A percentile compares a stretch with the other conserved stretches of the same genome.
Conservation (phyloP, 2,113 vertebrate genomes). For the Leucosticte australis region DNA sequence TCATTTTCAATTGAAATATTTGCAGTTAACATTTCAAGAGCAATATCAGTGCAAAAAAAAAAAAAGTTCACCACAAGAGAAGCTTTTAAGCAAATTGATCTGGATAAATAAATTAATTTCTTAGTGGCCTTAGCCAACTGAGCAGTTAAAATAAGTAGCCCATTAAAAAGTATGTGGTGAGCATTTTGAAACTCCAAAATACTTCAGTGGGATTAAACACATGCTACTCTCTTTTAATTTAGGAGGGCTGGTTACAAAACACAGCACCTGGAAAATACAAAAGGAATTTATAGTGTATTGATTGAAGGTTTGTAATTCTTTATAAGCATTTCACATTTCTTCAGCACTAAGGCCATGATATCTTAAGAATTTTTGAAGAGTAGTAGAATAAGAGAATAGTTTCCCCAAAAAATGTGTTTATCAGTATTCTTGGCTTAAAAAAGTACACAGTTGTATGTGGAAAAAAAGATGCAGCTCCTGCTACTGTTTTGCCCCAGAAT, state of each 20-base stretch:
- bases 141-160: not conserved
- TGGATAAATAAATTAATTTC: not conserved
- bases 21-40: not conserved
- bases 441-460: not conserved
- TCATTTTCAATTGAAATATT: not conserved
- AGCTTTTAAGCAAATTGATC: not conserved
- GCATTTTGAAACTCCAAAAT: not conserved
- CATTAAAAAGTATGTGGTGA: not conserved
- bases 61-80: not conserved
- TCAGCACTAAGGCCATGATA: not conserved
- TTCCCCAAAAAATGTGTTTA: not conserved
- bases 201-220: not conserved
- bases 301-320: not conserved
- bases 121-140: not conserved
- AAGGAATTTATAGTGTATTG: not conserved
- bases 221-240: not conserved
- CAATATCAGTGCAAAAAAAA: not conserved
- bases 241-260: not conserved
- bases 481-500: not conserved
- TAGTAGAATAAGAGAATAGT: not conserved
- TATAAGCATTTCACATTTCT: not conserved
- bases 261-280: not conserved
- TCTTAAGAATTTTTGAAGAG: not conserved
- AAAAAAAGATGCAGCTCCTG: not conserved
- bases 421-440: not conserved